Evolutionary conservation across 2,113 vertebrate genomes (phyloP).

Genomic region (Leucoraja erinaceus): DNA sequence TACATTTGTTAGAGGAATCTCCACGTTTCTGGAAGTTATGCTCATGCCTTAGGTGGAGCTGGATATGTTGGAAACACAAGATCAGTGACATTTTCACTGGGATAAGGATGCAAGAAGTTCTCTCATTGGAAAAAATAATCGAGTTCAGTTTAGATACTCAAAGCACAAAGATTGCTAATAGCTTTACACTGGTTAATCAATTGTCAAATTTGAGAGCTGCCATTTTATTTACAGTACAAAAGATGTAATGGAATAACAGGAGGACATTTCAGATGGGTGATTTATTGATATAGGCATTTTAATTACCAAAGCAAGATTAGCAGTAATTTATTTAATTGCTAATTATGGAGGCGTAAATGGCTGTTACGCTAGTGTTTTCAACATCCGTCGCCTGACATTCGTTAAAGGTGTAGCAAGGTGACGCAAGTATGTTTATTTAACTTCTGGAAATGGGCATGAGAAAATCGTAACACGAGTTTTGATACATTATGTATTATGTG

Average conservation of each 20-base stretch:
- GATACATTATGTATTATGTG: background rate
- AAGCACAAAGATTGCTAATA: background rate
- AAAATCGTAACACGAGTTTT: background rate
- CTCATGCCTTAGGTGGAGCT: background rate
- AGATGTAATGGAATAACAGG: background rate
- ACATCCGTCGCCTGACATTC: background rate
- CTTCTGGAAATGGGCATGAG: background rate
- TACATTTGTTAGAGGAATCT: background rate
- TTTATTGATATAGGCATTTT: background rate
- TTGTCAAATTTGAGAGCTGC: background rate
- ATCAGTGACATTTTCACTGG: background rate
- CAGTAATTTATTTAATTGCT: background rate
- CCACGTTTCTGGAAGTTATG: background rate
- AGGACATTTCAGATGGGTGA: background rate
- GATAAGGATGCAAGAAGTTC: background rate
- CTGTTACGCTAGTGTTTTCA: background rate
- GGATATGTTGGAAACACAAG: background rate
- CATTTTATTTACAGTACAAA: background rate
- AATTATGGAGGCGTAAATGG: background rate
- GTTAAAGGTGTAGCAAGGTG: background rate
- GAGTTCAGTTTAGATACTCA: background rate
- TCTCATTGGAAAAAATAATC: background rate
- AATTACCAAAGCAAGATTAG: background rate
- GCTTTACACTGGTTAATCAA: too few species aligned
- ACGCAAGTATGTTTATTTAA: background rate